Percentiles rank a stretch among this genome's conserved stretches.
phyloP scores from a whole-genome alignment of 2,888 invertebrate genomes.

The Athalia rosae region DNA sequence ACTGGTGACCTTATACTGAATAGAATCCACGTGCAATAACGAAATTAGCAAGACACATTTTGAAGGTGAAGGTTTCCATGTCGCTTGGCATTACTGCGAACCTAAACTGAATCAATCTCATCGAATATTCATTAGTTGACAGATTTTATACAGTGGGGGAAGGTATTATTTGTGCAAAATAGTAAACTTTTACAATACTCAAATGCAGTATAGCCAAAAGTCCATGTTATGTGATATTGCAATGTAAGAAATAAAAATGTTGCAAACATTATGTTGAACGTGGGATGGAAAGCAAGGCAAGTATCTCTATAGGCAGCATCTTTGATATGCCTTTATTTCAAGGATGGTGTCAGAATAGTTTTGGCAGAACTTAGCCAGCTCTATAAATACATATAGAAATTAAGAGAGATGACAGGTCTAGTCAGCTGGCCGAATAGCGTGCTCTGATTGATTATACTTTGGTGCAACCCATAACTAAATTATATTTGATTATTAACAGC shows the following conservation, averaged over 20 bases:
- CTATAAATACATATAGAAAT: slow-evolving; percentile 55
- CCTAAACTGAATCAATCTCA: background rate
- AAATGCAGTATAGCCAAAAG: no score
- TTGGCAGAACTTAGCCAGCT: slow-evolving; percentile 57
- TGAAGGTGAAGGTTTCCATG: slow-evolving; percentile 56
- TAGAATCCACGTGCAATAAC: slow-evolving; percentile 55
- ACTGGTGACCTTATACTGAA: slow-evolving; percentile 35
- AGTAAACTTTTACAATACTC: background rate
- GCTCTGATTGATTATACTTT: slow-evolving; percentile 47
- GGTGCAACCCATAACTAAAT: background rate
- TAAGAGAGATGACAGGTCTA: slow-evolving; percentile 49
- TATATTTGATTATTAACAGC: background rate
- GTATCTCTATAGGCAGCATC: slow-evolving; percentile 3
- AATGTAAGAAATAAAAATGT: background rate
- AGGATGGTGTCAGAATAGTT: slow-evolving; percentile 60
- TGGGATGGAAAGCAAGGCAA: background rate
- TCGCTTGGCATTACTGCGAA: slow-evolving; percentile 61
- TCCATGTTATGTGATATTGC: no score
- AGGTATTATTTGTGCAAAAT: slow-evolving; percentile 7
- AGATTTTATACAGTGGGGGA: no score
- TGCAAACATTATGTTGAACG: background rate
- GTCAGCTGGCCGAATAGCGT: slow-evolving; percentile 35
- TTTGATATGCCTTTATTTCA: slow-evolving; percentile 49
- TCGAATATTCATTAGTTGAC: no score
- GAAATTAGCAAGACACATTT: slow-evolving; percentile 60